Percentiles rank a stretch among this genome's conserved stretches.
These are phyloP conservation scores for Heterocephalus glaber DNA, from an alignment of 2,113 vertebrate genomes.

Conservation along the genomic window DNA sequence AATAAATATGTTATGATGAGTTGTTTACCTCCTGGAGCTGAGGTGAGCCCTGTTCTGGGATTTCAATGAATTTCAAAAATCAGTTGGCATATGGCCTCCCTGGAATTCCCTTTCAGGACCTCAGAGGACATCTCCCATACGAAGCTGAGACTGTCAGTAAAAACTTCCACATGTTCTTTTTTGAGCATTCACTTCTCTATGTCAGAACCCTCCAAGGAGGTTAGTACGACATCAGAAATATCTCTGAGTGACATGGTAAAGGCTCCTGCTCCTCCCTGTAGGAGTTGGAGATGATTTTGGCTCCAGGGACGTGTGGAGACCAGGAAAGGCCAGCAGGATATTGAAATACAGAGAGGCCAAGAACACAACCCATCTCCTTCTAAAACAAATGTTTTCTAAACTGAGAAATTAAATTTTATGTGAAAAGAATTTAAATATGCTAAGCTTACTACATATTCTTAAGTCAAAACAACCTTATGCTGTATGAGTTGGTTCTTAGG, in stretches of 20 bases:
- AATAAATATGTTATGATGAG: background rate
- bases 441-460: background rate
- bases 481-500: accelerated
- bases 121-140: background rate
- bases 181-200: conserved; percentile 38
- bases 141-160: background rate
- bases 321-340: background rate
- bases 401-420: background rate
- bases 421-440: background rate
- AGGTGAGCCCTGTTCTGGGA: conserved; percentile 8
- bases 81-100: background rate
- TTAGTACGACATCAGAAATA: conserved; percentile 11
- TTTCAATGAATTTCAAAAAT: conserved; percentile 44
- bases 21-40: background rate
- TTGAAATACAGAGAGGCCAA: background rate
- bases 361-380: background rate
- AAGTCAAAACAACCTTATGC: background rate
- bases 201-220: background rate
- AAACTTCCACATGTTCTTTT: conserved; percentile 65
- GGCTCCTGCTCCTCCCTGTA: background rate
- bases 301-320: accelerated
- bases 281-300: background rate
- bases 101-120: background rate
- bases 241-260: background rate
- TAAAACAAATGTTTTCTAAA: background rate